Evolutionary conservation across 2,888 invertebrate genomes (phyloP).

Genomic region (Alloplasta piceator): DNA sequence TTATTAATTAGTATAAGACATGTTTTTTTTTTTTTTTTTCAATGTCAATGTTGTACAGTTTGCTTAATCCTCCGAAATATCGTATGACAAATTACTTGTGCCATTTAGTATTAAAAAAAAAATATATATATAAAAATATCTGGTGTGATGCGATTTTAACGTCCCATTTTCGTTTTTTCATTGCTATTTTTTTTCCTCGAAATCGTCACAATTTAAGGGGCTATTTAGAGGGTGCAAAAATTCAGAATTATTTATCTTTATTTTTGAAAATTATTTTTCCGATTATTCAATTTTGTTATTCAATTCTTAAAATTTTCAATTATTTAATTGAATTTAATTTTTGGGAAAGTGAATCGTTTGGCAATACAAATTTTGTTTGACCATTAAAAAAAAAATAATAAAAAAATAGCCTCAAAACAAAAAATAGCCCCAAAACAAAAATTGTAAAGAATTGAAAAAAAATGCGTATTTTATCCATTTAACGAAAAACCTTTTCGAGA

Average conservation of each 20-base stretch:
- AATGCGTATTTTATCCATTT: slow-evolving; percentile 27
- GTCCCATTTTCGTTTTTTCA: slow-evolving; percentile 1
- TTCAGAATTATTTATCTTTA: background rate
- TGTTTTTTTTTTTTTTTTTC: slow-evolving; percentile 64
- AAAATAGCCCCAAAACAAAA: background rate
- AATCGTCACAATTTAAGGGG: background rate
- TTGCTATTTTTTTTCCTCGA: slow-evolving; percentile 1
- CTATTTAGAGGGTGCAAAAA: background rate
- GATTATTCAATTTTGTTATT: background rate
- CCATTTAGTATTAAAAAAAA: slow-evolving; percentile 76
- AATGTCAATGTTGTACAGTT: slow-evolving; percentile 58
- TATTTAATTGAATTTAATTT: too few relatives aligned
- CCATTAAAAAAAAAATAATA: slow-evolving; percentile 7
- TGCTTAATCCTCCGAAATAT: slow-evolving; percentile 70
- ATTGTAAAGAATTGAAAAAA: slow-evolving; percentile 1
- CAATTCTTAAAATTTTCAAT: slow-evolving; percentile 13
- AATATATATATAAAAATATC: slow-evolving; percentile 23
- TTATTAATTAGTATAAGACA: slow-evolving; percentile 74
- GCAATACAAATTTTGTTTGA: too few relatives aligned
- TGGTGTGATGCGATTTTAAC: slow-evolving; percentile 31
- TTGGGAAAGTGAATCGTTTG: too few relatives aligned
- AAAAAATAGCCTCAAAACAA: background rate
- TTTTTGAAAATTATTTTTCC: slow-evolving; percentile 17
- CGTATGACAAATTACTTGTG: slow-evolving; percentile 76
- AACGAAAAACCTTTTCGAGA: slow-evolving; percentile 2